Evolutionary conservation across 1,140 invertebrate species (phyloP).

Genomic region (Saccostrea cuccullata): DNA sequence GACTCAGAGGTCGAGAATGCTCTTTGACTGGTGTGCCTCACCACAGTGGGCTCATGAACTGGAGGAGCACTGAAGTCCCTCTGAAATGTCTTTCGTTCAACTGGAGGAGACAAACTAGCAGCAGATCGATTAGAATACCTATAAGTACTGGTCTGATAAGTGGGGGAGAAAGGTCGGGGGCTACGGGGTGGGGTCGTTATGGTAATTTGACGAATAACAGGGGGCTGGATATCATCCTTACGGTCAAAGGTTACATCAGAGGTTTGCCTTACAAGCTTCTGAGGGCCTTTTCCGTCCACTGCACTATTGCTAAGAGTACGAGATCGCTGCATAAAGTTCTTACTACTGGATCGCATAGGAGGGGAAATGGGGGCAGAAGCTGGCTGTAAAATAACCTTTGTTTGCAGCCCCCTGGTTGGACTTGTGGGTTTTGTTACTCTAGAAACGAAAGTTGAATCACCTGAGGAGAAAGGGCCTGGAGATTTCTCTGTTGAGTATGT

Average conservation of each 20-base stretch:
- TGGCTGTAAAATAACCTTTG: constrained; percentile 44
- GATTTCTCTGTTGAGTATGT: constrained; percentile 64
- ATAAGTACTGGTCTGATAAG: constrained; percentile 47
- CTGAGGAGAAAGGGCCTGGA: constrained; percentile 47
- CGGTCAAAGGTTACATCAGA: constrained; percentile 52
- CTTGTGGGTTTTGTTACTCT: constrained; percentile 40
- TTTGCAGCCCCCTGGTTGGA: constrained; percentile 55
- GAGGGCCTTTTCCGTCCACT: constrained; percentile 38
- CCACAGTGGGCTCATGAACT: constrained; percentile 17
- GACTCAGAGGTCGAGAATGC: constrained; percentile 6
- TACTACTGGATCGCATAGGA: constrained; percentile 78
- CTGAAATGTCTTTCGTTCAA: constrained; percentile 51
- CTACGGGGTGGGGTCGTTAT: constrained; percentile 57
- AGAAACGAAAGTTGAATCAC: constrained; percentile 52
- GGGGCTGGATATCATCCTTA: constrained; percentile 49
- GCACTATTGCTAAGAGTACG: constrained; percentile 59
- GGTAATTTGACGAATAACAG: constrained; percentile 53
- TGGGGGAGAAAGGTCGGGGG: constrained; percentile 56
- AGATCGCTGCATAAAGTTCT: constrained; percentile 70
- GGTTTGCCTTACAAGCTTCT: constrained; percentile 43
- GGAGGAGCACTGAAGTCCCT: constrained; percentile 42
- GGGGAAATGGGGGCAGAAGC: constrained; percentile 80
- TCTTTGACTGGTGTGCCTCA: neutral
- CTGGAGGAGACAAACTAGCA: neutral
- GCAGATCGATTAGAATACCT: constrained; percentile 15